Base-by-base conservation (phyloP, 2,888 invertebrate species). In the Patella caerulea region DNA sequence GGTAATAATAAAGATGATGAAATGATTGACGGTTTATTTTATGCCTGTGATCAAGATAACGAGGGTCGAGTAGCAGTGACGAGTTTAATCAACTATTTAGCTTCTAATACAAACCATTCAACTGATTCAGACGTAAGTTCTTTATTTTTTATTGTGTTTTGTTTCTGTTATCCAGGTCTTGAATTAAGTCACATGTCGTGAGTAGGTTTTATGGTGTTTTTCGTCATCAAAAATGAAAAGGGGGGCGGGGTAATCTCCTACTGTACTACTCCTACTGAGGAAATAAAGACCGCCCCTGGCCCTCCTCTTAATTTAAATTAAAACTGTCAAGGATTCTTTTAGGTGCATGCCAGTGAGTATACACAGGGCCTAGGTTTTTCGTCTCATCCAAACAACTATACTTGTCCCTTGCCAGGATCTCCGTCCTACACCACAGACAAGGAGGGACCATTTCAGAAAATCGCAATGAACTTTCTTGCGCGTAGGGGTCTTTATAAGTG, bases 21-120 rank as follows among this genome's bases (percentile, higher is more conserved):
- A 34, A 72, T 88, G 75, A 85, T 87, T 75, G 85, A 88, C 76
- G 85, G 82, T 56, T 75, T 88, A 24, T 88, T 88, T 79, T 80
- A 81, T 56, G 84, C 79, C 53, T 88, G 88, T 85, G 88, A 88
- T 78, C 70, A 73, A 5, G 72, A 79, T 17, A 83, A 83, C 2
- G 78, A 74, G 14, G 87, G 87, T 15, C 75, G 45, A 15, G 86
- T 88, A 0, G 75, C 81, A 45, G 86, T 87, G 11, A 82, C 84
- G 0, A 79, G 81, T 45, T 77, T 88, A 45, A 84, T 87, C 53
- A 81, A 85, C 34, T 87, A 85, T 75, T 79, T 88, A 24, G 77
- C 76, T 4, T 78, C 74, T 24, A 82, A 81, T 77, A 75, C 80
- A 15, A 78, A 75, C n/a, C 71, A 65, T 15, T 12, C 65, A 24